Base-by-base conservation (phyloP, 2,888 invertebrate genomes). In the Amaurobius ferox region DNA sequence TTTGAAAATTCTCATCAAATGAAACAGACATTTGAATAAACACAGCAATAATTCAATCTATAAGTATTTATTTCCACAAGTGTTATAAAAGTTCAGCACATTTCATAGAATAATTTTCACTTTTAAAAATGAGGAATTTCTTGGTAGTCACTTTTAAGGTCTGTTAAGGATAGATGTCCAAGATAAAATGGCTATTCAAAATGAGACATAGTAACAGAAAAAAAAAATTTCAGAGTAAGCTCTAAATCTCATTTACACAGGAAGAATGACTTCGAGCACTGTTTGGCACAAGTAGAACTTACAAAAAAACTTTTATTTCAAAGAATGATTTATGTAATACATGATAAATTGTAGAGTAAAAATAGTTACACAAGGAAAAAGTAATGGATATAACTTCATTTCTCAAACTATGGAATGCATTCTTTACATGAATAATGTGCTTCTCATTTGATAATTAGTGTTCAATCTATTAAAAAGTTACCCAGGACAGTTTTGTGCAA, bases 71-170 rank as follows among this genome's bases (percentile, higher is more conserved):
- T 83, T 68, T 83, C 72, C 83, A 77, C 30, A 77, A 83, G 77
- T 83, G 68, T 83, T 83, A 83, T 83, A 83, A 83, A 83, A 83
- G 64, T 77, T 71, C 83, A 83, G 83, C 83, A 77, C 77, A 83
- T 77, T 64, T 66, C 71, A 55, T 28, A 83, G 71, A 76, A 80
- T 81, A 81, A 62, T 81, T 81, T 81, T 28, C 72, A 79, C 29
- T 62, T n/a, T 66, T 32, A 79, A 72, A 66, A 62, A 62, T 39
- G 71, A 30, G 35, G 32, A 48, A 30, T 28, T 30, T 44, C 67
- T 71, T 55, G 55, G 55, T 55, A 55, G 7, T 16, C 16, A 55
- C 23, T 11, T 35, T 23, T 55, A 55, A 55, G 23, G 23, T 55
- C 55, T 44, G 55, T 55, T 23, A 55, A 55, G 11, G 55, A 23